phyloP scores from a whole-genome alignment of 2,888 invertebrate species.

The Plusia festucae region DNA sequence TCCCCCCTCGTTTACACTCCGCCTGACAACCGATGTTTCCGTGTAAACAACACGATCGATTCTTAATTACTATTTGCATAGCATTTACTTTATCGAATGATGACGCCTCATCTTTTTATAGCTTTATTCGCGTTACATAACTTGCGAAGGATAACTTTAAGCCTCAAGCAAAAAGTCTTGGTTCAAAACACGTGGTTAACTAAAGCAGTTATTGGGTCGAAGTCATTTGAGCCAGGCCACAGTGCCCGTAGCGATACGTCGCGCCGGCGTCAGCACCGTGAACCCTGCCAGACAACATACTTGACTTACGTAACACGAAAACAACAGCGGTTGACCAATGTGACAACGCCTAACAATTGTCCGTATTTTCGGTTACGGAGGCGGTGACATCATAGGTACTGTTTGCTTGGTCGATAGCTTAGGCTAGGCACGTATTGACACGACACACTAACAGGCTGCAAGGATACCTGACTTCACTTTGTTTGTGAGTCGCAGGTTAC shows the following conservation, averaged over 20 bases:
- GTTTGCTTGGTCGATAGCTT: conserved; percentile 50
- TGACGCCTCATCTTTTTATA: conserved; percentile 53
- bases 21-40: conserved; percentile 72
- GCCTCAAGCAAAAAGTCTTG: conserved; percentile 38
- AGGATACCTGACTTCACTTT: conserved; percentile 39
- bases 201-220: conserved; percentile 20
- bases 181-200: conserved; percentile 5
- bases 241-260: conserved; percentile 12
- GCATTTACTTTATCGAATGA: conserved; percentile 56
- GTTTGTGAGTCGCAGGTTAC: conserved; percentile 46
- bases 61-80: conserved; percentile 62
- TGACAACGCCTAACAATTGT: conserved; percentile 62
- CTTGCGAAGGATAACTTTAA: background rate
- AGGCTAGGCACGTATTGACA: conserved; percentile 51
- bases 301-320: conserved; percentile 69
- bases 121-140: conserved; percentile 14
- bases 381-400: conserved; percentile 66
- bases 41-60: conserved; percentile 68
- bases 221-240: conserved; percentile 26
- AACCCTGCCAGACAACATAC: conserved; percentile 51
- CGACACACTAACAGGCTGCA: conserved; percentile 52
- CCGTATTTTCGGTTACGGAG: conserved; percentile 51
- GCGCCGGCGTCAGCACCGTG: conserved; percentile 35
- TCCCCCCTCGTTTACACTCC: conserved; percentile 44
- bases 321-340: conserved; percentile 69